phyloP scores from a whole-genome alignment of 2,797 vertebrate species.

The Cirrhinus molitorella region DNA sequence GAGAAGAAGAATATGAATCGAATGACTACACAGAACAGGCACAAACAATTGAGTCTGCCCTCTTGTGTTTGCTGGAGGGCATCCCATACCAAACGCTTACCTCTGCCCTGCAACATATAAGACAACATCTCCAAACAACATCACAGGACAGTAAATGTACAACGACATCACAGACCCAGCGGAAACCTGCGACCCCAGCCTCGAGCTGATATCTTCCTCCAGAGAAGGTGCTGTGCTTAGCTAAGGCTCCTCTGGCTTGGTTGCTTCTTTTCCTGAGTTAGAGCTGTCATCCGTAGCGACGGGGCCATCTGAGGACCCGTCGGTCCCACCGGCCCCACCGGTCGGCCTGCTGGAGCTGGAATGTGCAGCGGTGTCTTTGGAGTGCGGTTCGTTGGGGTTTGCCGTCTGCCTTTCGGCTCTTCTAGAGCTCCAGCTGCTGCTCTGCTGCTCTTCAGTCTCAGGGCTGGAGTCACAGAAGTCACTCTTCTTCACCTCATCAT shows the following conservation, averaged over 20 bases:
- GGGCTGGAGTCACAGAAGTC: constrained; percentile 90
- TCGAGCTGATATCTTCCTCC: constrained; percentile 47
- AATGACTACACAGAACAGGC: constrained; percentile 23
- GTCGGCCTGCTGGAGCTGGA: constrained; percentile 73
- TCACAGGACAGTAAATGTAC: constrained; percentile 64
- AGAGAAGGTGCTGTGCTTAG: constrained; percentile 34
- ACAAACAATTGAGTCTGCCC: constrained; percentile 32
- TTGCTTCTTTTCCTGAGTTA: constrained; percentile 49
- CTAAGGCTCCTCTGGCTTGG: constrained; percentile 24
- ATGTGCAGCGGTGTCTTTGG: constrained; percentile 69
- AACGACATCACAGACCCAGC: constrained; percentile 57
- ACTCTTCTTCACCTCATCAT: constrained; percentile 88
- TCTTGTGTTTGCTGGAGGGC: constrained; percentile 12
- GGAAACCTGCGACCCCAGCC: constrained; percentile 66
- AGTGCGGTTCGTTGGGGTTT: constrained; percentile 52
- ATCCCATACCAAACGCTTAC: constrained; percentile 62
- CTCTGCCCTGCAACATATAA: constrained; percentile 61
- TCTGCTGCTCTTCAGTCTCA: constrained; percentile 65
- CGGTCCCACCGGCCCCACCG: constrained; percentile 64
- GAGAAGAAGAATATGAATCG: neutral
- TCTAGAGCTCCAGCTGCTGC: constrained; percentile 69
- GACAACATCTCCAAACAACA: constrained; percentile 61
- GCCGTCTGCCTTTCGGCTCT: constrained; percentile 68
- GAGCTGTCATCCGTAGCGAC: constrained; percentile 69
- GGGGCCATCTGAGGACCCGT: constrained; percentile 38